Evolutionary conservation across 2,113 vertebrate species (phyloP).

Genomic region (Crocuta crocuta): DNA sequence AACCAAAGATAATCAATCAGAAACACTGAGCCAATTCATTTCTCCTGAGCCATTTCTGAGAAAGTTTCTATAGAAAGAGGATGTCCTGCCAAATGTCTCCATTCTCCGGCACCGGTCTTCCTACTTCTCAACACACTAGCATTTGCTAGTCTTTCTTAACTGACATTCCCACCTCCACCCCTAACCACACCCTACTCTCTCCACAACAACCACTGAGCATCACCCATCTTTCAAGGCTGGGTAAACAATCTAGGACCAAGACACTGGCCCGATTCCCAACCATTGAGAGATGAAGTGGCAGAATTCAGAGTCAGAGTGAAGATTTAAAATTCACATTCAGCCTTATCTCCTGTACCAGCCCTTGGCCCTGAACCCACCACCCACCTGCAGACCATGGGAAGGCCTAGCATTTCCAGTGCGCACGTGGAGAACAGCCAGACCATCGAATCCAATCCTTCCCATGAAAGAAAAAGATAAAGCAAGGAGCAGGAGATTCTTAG

Average conservation of each 20-base stretch:
- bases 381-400: not conserved
- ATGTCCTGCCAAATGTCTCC: not conserved
- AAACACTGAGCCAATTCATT: slow-evolving; percentile 29
- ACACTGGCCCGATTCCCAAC: not conserved
- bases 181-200: slow-evolving; percentile 23
- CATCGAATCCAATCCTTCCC: not conserved
- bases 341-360: not conserved
- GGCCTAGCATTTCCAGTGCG: not conserved
- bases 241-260: not conserved
- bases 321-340: not conserved
- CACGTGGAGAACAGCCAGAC: not conserved
- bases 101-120: not conserved
- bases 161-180: not conserved
- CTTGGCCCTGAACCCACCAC: not conserved
- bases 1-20: not conserved
- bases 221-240: not conserved
- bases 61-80: slow-evolving; percentile 26
- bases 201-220: not conserved
- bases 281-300: not conserved
- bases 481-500: not conserved
- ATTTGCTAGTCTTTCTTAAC: slow-evolving; percentile 36
- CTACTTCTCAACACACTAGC: not conserved
- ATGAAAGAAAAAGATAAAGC: not conserved
- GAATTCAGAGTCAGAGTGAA: not conserved
- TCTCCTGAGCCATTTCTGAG: not conserved